Evolutionary conservation across 2,888 invertebrate genomes (phyloP), one percentile per base, ranked within the genome.

Genomic region (Muscina levida): DNA sequence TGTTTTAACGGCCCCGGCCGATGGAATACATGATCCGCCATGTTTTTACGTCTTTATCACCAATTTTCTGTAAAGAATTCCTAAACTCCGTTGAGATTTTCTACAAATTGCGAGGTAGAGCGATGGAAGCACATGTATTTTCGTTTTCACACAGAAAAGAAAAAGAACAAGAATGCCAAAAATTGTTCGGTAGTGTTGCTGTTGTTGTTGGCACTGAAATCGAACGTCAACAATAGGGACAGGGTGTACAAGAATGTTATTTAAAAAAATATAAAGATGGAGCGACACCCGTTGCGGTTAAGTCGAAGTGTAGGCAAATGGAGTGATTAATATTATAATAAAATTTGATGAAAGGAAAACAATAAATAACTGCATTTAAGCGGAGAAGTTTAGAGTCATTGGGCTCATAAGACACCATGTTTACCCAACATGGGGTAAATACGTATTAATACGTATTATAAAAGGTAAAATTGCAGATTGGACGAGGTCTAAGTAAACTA

Each of bases 1-100:
- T 98, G 98, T 89, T 99, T 99, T 56, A 97, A 92, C 65, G 93
- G 93, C 48, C 98, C 97, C 39, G 98, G 92, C 73, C 97, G 93
- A 92, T 99, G 98, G 67, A 92, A 91, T 51, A 85, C 84, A 72
- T 87, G 85, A 84, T 90, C 90, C 15, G 87, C 87, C 88, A 88
- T 88, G 44, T 44, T 85, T 46, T 0, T 1, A 11, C 44, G 8
- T 17, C 13, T 19, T 51, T 46, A 72, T 72, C 19, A 44, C 10
- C 10, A 37, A 15, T 13, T 42, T 67, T 10, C 6, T 8, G 1
- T 13, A 6, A 46, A 48, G 26, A 65, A 37, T 24, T 56, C 13
- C 39, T 11, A n/a, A 37, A 17, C 37, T 65, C 39, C 39, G 48
- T 19, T 22, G n/a, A 17, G 15, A 6, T 42, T 68, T 62, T 66